Evolutionary conservation across 1,140 invertebrate genomes (phyloP), one percentile per base, ranked within the genome.

Genomic region (Brachionus manjavacas): DNA sequence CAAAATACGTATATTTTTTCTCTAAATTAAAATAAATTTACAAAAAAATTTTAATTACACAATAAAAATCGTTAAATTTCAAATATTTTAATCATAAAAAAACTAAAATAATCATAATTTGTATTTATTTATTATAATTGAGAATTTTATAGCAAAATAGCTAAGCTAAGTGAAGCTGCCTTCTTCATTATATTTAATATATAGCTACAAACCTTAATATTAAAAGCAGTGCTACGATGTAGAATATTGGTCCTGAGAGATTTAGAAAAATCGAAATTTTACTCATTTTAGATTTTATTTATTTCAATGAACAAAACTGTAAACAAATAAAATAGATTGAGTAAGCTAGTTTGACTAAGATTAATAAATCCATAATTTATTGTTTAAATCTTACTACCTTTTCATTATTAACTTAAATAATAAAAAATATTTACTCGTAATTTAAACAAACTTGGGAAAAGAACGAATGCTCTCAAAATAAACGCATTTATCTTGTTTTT

Each of bases 1-100:
- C 52, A 60, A 60, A 60, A 20, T 60, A 20, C 16, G 52, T 60
- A 11, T 60, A 20, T 60, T 60, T 55, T n/a, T 20, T 60, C 31
- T 35, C 52, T 60, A 60, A 60, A 60, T 20, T 60, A 60, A 60
- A 60, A 60, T 60, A 60, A 60, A 60, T 60, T 52, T 68, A 31
- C 31, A 68, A 68, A 25, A 68, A 68, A 68, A 68, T 68, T 31
- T 68, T 68, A 68, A 68, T 68, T 68, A 68, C 66, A 68, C 66
- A 68, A 68, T 3, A 68, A 68, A 68, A 68, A 68, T 68, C 66
- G 66, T 68, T 68, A 68, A 68, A 68, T 68, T 68, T 68, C 66
- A 68, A 68, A 68, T 68, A 68, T 68, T 68, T 68, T 31, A 68
- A 68, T 68, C 66, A 68, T 68, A 68, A 68, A 68, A 68, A 68